A percentile compares a stretch with the other conserved stretches of the same genome.
Conservation (phyloP, 2,888 invertebrate genomes). For the Allacma fusca region DNA sequence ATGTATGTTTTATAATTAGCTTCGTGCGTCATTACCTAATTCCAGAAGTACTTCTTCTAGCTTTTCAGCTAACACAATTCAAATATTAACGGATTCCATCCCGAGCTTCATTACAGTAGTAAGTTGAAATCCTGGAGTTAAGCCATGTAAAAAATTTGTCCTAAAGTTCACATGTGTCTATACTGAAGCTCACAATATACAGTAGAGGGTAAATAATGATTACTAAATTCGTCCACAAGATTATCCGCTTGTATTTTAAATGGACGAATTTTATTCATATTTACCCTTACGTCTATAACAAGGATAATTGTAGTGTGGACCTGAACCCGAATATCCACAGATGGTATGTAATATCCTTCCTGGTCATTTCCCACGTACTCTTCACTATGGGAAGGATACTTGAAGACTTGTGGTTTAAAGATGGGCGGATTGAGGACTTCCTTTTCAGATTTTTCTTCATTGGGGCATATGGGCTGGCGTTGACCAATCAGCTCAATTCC, state of each 20-base stretch:
- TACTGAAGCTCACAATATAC: too few relatives aligned
- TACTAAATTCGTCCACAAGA: not conserved
- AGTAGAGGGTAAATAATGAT: too few relatives aligned
- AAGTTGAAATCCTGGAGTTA: too few relatives aligned
- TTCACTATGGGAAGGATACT: not conserved
- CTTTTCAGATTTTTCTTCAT: constrained; percentile 14
- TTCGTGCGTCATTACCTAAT: too few relatives aligned
- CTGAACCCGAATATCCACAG: not conserved
- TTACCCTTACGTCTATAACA: constrained; percentile 5
- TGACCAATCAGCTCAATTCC: not conserved
- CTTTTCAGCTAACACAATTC: too few relatives aligned
- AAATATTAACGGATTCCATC: too few relatives aligned
- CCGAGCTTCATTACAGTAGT: too few relatives aligned
- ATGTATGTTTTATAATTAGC: too few relatives aligned
- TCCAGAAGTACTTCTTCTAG: too few relatives aligned
- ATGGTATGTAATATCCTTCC: not conserved
- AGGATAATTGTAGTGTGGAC: not conserved
- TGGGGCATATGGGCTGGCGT: not conserved
- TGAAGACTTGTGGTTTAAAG: not conserved
- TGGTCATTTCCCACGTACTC: not conserved
- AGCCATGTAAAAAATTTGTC: too few relatives aligned
- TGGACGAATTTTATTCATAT: constrained; percentile 14
- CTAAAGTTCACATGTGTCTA: too few relatives aligned
- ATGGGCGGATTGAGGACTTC: constrained; percentile 2
- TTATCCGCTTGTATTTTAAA: not conserved